These are phyloP conservation scores for Lithophane semibrunnea DNA, from an alignment of 2,888 invertebrate genomes.

Conservation along the genomic window DNA sequence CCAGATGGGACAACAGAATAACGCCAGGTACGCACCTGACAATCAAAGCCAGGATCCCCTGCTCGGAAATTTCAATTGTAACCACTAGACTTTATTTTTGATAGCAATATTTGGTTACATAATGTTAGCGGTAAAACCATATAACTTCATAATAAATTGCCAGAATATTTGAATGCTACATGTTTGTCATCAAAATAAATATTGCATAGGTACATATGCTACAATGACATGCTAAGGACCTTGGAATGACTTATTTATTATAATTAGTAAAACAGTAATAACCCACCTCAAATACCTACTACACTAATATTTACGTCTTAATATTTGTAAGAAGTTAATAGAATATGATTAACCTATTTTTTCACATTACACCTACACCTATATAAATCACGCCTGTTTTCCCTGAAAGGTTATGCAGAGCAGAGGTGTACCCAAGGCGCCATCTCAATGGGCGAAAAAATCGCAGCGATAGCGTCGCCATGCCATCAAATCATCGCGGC, in stretches of 20 bases:
- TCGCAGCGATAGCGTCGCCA: too few relatives aligned
- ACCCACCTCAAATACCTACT: too few relatives aligned
- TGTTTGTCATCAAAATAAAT: not conserved
- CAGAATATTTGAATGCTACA: not conserved
- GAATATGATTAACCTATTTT: too few relatives aligned
- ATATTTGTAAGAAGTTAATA: too few relatives aligned
- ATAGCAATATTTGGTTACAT: not conserved
- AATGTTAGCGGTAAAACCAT: not conserved
- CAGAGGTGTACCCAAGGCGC: too few relatives aligned
- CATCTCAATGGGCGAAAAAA: too few relatives aligned
- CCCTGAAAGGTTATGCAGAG: too few relatives aligned
- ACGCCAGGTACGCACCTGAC: not conserved
- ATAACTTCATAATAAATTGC: not conserved
- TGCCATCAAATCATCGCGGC: too few relatives aligned
- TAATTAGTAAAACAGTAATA: not conserved
- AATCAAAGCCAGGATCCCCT: not conserved
- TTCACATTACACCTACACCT: too few relatives aligned
- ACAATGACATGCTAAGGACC: not conserved
- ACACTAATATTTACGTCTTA: too few relatives aligned
- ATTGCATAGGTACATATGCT: not conserved
- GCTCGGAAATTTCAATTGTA: not conserved
- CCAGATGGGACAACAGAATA: not conserved
- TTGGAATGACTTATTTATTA: not conserved
- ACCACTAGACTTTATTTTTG: not conserved
- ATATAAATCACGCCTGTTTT: too few relatives aligned